These are phyloP conservation scores for Buphagus erythrorhynchus DNA, from an alignment of 2,797 vertebrate genomes.

Conservation along the genomic window DNA sequence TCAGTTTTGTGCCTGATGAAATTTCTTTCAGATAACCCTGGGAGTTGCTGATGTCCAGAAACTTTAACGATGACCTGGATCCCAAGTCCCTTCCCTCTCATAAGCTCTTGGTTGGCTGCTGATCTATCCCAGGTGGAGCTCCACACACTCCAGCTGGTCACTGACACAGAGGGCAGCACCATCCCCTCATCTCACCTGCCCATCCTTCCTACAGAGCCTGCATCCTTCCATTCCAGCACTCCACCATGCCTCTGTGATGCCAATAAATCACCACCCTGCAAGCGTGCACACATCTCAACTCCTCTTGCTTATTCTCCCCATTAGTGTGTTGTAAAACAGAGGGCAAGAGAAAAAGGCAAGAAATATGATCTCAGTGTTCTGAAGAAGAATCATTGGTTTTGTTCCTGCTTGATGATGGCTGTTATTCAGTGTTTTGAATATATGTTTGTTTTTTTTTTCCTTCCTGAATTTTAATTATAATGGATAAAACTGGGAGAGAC, in stretches of 20 bases:
- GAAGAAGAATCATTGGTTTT: background rate
- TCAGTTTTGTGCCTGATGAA: background rate
- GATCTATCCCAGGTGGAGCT: background rate
- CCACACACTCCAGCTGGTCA: background rate
- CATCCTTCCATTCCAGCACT: background rate
- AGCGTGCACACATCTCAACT: background rate
- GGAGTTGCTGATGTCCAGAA: background rate
- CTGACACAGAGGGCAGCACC: background rate
- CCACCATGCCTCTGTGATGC: background rate
- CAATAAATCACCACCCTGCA: background rate
- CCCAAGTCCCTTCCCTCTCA: background rate
- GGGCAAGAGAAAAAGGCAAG: background rate
- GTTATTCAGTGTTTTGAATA: background rate
- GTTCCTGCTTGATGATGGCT: background rate
- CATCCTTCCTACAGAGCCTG: background rate
- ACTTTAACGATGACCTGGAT: background rate
- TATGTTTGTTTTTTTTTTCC: fast-evolving
- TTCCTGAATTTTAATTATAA: background rate
- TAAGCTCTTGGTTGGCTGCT: background rate
- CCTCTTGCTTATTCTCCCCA: background rate
- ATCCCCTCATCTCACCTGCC: background rate
- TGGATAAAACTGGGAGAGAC: background rate
- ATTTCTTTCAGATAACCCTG: background rate
- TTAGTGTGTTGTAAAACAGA: background rate
- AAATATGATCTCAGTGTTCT: background rate